A percentile compares a stretch with the other conserved stretches of the same genome.
phyloP scores from a whole-genome alignment of 2,888 invertebrate genomes.

The Amiota communis region DNA sequence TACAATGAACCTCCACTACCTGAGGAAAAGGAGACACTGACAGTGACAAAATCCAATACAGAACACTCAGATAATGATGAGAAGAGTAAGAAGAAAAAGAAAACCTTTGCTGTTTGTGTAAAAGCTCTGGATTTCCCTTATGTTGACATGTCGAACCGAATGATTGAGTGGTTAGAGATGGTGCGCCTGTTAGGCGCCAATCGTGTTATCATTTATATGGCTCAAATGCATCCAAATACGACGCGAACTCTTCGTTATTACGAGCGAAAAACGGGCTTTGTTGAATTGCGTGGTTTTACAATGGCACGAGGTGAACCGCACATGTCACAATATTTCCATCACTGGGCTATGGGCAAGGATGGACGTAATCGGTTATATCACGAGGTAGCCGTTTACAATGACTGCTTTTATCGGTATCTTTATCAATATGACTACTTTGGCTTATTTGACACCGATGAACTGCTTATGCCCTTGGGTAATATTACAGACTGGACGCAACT shows the following conservation, averaged over 20 bases:
- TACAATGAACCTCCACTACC: constrained; percentile 82
- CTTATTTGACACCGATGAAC: constrained; percentile 92
- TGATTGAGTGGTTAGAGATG: constrained; percentile 95
- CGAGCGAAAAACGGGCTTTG: constrained; percentile 75
- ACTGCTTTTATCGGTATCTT: constrained; percentile 93
- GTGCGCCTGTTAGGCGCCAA: constrained; percentile 89
- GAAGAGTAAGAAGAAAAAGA: constrained; percentile 69
- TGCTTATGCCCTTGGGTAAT: constrained; percentile 87
- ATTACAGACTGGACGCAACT: constrained; percentile 82
- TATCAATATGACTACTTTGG: constrained; percentile 91
- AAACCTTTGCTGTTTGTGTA: constrained; percentile 91
- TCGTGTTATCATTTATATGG: constrained; percentile 90
- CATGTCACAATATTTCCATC: constrained; percentile 86
- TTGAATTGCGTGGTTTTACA: constrained; percentile 84
- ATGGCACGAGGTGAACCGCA: constrained; percentile 91
- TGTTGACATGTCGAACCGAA: constrained; percentile 87
- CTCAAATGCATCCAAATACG: constrained; percentile 90
- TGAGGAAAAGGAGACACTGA: constrained; percentile 30
- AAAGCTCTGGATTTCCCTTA: constrained; percentile 93
- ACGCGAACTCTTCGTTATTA: constrained; percentile 82
- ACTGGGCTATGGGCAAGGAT: constrained; percentile 88
- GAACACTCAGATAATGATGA: background rate
- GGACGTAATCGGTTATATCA: constrained; percentile 92
- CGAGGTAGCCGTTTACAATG: constrained; percentile 95
- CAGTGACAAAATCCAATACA: background rate